Base-by-base conservation (phyloP, 2,888 invertebrate species). In the Rhagium mordax region DNA sequence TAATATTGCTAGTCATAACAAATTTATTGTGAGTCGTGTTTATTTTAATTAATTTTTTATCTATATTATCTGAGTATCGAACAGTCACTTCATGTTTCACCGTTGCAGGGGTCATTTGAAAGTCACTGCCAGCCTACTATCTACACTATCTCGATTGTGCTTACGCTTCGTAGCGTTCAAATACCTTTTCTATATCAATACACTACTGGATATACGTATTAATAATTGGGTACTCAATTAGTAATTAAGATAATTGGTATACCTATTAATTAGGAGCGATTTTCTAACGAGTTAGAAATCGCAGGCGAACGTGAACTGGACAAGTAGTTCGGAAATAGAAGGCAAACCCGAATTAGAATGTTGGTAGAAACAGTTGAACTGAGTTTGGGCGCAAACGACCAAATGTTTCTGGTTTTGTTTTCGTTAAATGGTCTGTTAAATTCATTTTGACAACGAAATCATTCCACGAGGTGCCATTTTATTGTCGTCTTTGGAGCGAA, bases 31-130 rank as follows among this genome's bases (percentile, higher is more conserved):
- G 53, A 51, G 49, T 15, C 53, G 51, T 33, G 51, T 65, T 65
- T 65, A 65, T 65, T 65, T 29, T 65, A 65, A 65, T 65, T 33
- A 53, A 65, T 65, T 65, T 65, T 65, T 65, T 65, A 53, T 53
- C 53, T 41, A 18, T 27, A 61, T 47, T 33, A 27, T 65, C 65
- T 65, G 33, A 65, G 33, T 20, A 53, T 49, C 33, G 53, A 33
- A 53, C 65, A 29, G 49, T 64, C 64, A 49, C 62, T 64, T 64
- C 41, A 48, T 64, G 24, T 64, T 64, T 64, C 49, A 33, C 65
- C 65, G 65, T 65, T n/a, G 59, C 61, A 69, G 69, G 33, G 69
- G 69, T 48, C 69, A 57, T 61, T 69, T 69, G 69, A 61, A 59
- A 60, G 69, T 69, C 69, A 49, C 21, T 0, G 27, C 51, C 3